Percentiles rank a stretch among this genome's conserved stretches.
phyloP scores from a whole-genome alignment of 2,797 vertebrate species.

The Adelosebastes latens region DNA sequence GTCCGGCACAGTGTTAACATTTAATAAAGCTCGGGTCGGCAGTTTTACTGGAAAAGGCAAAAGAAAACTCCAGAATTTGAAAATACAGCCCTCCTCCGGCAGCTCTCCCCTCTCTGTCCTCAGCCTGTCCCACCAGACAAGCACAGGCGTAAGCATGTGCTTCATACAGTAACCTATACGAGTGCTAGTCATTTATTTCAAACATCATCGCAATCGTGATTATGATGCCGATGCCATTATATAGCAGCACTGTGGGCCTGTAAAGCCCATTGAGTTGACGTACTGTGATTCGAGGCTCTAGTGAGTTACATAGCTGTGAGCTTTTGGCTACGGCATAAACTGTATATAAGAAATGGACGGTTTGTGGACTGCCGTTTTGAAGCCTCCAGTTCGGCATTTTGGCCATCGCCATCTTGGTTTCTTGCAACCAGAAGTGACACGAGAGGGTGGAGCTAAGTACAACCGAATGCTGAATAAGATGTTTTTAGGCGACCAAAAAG shows the following conservation, averaged over 20 bases:
- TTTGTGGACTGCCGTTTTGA: too few species aligned
- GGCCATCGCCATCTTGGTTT: too few species aligned
- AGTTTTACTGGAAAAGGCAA: neutral
- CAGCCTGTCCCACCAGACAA: neutral
- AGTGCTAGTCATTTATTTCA: neutral
- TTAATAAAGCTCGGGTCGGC: neutral
- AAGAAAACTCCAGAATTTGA: neutral
- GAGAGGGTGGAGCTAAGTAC: too few species aligned
- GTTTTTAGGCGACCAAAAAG: too few species aligned
- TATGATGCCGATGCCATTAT: neutral
- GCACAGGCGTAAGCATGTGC: too few species aligned
- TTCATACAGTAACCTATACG: neutral
- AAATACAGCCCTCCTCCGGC: neutral
- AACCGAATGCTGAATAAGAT: too few species aligned
- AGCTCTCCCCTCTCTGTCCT: neutral
- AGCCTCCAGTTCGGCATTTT: too few species aligned
- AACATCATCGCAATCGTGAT: neutral
- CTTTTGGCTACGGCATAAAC: too few species aligned
- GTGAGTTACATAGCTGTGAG: too few species aligned
- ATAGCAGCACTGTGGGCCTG: neutral
- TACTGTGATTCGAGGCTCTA: neutral
- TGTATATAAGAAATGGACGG: too few species aligned
- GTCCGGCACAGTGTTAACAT: neutral
- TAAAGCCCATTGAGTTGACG: neutral
- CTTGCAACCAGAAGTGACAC: too few species aligned